These are phyloP conservation scores for Teleogryllus oceanicus DNA, from an alignment of 2,888 invertebrate genomes.

Conservation along the genomic window DNA sequence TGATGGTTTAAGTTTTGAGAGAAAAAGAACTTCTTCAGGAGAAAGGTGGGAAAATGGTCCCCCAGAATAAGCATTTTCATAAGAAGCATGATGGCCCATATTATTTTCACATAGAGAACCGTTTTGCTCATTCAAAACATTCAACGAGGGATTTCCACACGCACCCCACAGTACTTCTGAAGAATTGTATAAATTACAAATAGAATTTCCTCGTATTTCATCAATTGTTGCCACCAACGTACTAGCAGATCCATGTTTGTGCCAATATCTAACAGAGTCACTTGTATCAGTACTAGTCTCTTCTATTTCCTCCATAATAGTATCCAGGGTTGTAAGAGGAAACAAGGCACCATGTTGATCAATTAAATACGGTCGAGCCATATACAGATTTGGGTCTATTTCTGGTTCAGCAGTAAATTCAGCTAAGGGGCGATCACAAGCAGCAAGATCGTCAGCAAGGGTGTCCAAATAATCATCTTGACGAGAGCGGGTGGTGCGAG, in stretches of 20 bases:
- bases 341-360: constrained; percentile 55
- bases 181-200: constrained; percentile 50
- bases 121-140: neutral
- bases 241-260: constrained; percentile 52
- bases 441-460: constrained; percentile 51
- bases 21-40: constrained; percentile 49
- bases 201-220: constrained; percentile 58
- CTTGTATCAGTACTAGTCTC: constrained; percentile 44
- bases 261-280: constrained; percentile 48
- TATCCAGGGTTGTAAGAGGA: constrained; percentile 51
- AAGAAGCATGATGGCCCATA: neutral
- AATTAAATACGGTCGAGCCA: constrained; percentile 56
- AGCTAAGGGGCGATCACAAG: constrained; percentile 45
- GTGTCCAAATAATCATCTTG: constrained; percentile 56
- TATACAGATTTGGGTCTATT: constrained; percentile 47
- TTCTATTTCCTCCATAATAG: constrained; percentile 57
- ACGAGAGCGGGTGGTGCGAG: constrained; percentile 35
- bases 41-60: constrained; percentile 51
- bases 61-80: neutral
- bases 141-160: constrained; percentile 12
- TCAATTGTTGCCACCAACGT: constrained; percentile 62
- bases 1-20: constrained; percentile 47
- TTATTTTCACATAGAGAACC: neutral
- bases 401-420: constrained; percentile 41
- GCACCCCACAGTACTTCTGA: constrained; percentile 32